Evolutionary conservation across 2,888 invertebrate species (phyloP).

Genomic region (Monopis laevigella): DNA sequence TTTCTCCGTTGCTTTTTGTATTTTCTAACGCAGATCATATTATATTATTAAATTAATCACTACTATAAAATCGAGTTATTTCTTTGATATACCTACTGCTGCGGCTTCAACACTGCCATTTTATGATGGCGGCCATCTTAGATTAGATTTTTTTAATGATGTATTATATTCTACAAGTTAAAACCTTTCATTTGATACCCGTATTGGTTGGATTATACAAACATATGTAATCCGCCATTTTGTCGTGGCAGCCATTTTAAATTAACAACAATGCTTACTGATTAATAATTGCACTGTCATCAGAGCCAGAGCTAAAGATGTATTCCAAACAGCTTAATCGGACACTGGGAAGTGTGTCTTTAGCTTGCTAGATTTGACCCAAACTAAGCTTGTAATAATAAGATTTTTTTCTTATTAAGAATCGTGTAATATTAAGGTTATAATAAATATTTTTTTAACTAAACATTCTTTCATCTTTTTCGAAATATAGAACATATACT

Average conservation of each 20-base stretch:
- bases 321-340: background rate
- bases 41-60: too few species aligned
- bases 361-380: background rate
- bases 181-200: conserved; percentile 8
- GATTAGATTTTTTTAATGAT: conserved; percentile 3
- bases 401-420: too few species aligned
- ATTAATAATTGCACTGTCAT: background rate
- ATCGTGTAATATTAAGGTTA: too few species aligned
- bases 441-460: too few species aligned
- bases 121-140: conserved; percentile 4
- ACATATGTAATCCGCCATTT: background rate
- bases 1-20: too few species aligned
- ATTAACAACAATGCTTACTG: background rate
- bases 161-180: conserved; percentile 6
- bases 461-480: background rate
- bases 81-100: too few species aligned
- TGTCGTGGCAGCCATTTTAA: background rate
- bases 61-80: too few species aligned
- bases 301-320: background rate
- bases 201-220: background rate
- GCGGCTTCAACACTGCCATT: too few species aligned
- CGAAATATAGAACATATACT: background rate
- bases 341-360: background rate
- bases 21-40: too few species aligned
- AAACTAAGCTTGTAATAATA: background rate